Conservation (phyloP, 2,888 invertebrate genomes). For the Mamestra brassicae region DNA sequence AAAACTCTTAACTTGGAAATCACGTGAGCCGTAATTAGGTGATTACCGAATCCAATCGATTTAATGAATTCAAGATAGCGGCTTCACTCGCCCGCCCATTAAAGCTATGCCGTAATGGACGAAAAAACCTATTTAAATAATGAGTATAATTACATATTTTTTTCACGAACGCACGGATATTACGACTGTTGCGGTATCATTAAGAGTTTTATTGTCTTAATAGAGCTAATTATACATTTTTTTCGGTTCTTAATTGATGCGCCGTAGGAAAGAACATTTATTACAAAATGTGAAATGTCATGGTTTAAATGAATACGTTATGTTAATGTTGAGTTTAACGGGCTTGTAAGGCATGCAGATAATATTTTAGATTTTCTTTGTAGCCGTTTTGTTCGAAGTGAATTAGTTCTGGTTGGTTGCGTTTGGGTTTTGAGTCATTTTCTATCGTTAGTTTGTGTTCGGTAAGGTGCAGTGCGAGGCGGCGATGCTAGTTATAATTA, state of each 20-base stretch:
- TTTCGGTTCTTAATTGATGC: slow-evolving; percentile 90
- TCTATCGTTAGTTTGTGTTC: slow-evolving; percentile 77
- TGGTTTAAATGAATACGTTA: slow-evolving; percentile 90
- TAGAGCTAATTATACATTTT: slow-evolving; percentile 91
- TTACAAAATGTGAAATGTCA: slow-evolving; percentile 91
- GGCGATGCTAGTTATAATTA: slow-evolving; percentile 63
- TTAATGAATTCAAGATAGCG: slow-evolving; percentile 89
- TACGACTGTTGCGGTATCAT: slow-evolving; percentile 90
- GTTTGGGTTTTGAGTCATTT: slow-evolving; percentile 83
- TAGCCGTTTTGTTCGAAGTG: slow-evolving; percentile 87
- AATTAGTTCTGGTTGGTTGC: slow-evolving; percentile 87
- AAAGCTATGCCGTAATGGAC: slow-evolving; percentile 86
- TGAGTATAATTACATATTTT: slow-evolving; percentile 90
- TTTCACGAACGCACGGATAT: slow-evolving; percentile 89
- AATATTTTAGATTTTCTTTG: slow-evolving; percentile 82
- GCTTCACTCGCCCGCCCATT: slow-evolving; percentile 86
- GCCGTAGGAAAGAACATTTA: slow-evolving; percentile 89
- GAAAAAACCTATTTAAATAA: slow-evolving; percentile 90
- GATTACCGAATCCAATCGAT: slow-evolving; percentile 91
- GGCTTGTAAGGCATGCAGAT: slow-evolving; percentile 85
- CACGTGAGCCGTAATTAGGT: slow-evolving; percentile 89
- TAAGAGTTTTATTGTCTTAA: slow-evolving; percentile 91
- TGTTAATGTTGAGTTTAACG: slow-evolving; percentile 88
- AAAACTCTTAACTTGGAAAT: slow-evolving; percentile 86
- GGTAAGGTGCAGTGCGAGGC: slow-evolving; percentile 42